Evolutionary conservation across 1,140 invertebrate genomes (phyloP).

Genomic region (Steinernema khuongi): DNA sequence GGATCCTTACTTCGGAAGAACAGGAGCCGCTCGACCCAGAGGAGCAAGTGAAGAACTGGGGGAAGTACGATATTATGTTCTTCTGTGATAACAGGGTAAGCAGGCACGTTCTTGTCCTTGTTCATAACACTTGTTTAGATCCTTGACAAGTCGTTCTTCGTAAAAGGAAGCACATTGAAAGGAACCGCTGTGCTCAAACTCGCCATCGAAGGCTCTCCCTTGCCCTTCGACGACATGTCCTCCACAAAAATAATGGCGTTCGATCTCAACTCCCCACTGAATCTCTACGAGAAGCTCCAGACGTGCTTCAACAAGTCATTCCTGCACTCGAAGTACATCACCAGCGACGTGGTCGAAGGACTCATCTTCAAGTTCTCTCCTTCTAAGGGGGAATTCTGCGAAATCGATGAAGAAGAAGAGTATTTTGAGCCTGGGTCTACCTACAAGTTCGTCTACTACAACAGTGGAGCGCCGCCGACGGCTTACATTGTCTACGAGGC

Average conservation of each 20-base stretch:
- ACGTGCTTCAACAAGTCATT: not conserved
- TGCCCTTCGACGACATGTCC: too few relatives aligned
- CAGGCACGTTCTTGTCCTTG: not conserved
- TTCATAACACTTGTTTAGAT: not conserved
- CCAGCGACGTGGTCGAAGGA: not conserved
- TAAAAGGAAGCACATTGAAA: not conserved
- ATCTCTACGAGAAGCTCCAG: not conserved
- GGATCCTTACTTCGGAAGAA: not conserved
- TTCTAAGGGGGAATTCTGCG: not conserved
- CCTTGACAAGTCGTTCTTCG: not conserved
- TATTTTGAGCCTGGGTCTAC: not conserved
- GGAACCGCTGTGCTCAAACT: not conserved
- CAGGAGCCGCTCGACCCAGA: not conserved
- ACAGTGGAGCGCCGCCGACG: not conserved
- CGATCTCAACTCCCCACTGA: not conserved
- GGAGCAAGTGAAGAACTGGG: not conserved
- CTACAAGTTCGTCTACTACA: not conserved
- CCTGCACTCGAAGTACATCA: not conserved
- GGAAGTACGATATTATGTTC: not conserved
- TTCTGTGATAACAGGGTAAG: not conserved
- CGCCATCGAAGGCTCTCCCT: not conserved
- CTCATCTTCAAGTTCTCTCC: not conserved
- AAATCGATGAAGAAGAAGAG: not conserved
- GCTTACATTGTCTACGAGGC: slow-evolving; percentile 1
- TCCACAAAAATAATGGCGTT: not conserved